Conservation (phyloP, 2,888 invertebrate genomes). For the Scaptomyza polygonia region DNA sequence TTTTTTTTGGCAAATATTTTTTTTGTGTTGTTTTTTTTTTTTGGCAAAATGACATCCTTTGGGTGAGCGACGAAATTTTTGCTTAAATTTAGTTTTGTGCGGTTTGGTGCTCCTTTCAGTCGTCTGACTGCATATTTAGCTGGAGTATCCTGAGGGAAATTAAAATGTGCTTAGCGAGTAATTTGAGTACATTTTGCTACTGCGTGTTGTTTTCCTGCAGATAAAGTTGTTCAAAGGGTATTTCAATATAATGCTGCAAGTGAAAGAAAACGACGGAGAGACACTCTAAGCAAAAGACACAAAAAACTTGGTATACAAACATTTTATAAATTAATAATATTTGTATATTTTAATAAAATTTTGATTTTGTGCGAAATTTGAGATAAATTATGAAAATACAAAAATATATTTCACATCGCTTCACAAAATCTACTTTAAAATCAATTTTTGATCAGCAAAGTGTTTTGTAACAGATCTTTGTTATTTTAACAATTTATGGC, state of each 20-base stretch:
- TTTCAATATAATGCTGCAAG: background rate
- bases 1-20: conserved; percentile 49
- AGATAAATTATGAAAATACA: too few species aligned
- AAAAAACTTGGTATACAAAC: background rate
- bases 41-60: conserved; percentile 69
- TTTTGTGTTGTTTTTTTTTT: conserved; percentile 59
- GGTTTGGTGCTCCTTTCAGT: conserved; percentile 20
- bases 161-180: conserved; percentile 64
- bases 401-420: too few species aligned
- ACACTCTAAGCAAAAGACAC: background rate
- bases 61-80: conserved; percentile 47
- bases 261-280: background rate
- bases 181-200: conserved; percentile 50
- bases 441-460: too few species aligned
- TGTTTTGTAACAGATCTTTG: background rate
- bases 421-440: too few species aligned
- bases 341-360: background rate
- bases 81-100: conserved; percentile 56
- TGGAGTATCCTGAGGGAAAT: conserved; percentile 69
- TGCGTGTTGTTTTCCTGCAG: conserved; percentile 6
- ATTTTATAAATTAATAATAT: background rate
- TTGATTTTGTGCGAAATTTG: too few species aligned
- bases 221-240: background rate
- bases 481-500: too few species aligned
- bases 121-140: conserved; percentile 54